These are phyloP conservation scores for Troilus luridus DNA, from an alignment of 2,888 invertebrate genomes.

Conservation along the genomic window DNA sequence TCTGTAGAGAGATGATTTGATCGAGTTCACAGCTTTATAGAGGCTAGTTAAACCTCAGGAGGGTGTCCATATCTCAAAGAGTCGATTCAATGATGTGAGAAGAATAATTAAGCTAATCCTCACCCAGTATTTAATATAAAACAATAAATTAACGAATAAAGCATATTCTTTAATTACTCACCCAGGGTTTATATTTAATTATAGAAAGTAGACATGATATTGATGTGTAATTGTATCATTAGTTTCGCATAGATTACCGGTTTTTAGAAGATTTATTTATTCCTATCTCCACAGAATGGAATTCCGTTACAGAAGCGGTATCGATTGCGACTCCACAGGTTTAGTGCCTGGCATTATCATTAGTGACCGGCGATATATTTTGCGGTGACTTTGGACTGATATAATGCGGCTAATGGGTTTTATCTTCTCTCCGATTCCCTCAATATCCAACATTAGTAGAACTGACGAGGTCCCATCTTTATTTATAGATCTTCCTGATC, in stretches of 20 bases:
- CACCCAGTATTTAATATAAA: too few relatives aligned
- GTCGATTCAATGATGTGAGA: too few relatives aligned
- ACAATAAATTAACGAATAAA: too few relatives aligned
- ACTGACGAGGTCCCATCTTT: neutral
- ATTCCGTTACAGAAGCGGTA: neutral
- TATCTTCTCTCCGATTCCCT: neutral
- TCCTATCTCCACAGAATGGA: neutral
- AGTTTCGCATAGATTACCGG: too few relatives aligned
- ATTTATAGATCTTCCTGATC: constrained; percentile 2
- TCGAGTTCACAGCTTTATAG: too few relatives aligned
- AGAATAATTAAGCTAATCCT: too few relatives aligned
- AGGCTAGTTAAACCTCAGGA: too few relatives aligned
- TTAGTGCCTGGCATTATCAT: neutral
- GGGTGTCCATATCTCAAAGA: too few relatives aligned
- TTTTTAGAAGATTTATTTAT: neutral
- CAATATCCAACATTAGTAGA: neutral
- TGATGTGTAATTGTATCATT: too few relatives aligned
- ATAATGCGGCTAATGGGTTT: neutral
- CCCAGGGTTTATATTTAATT: neutral
- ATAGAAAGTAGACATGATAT: too few relatives aligned
- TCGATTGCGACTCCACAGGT: neutral
- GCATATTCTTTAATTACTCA: too few relatives aligned
- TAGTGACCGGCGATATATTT: neutral
- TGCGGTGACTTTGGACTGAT: neutral
- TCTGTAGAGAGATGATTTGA: too few relatives aligned